Evolutionary conservation across 2,113 vertebrate species (phyloP), one percentile per base, ranked within the genome.

Genomic region (Cacatua alba): DNA sequence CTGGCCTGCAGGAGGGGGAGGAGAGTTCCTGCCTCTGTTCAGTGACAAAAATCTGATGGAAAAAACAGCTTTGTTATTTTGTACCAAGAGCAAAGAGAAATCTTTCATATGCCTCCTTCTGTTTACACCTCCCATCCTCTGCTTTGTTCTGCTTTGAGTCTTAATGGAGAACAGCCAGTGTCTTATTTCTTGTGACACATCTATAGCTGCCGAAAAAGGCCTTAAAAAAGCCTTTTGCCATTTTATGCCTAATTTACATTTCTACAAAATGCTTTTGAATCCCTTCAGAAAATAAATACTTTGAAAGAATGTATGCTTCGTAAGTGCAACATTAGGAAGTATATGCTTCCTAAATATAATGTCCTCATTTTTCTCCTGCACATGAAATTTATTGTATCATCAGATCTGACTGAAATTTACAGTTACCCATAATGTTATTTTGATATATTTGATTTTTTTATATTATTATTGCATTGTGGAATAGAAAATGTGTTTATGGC

Each of bases 371-470:
- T 96, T 93, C 80, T 96, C 74, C 65, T 55, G 41, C n/a, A 13
- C 65, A 28, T 43, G 52, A 79, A 92, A 94, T 94, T 70, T 76
- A 82, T 88, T 64, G 35, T 75, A 43, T 83, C 84, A 57, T 90
- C 89, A 74, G 49, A 82, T 87, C 82, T 92, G 90, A 96, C 96
- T 94, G 82, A 96, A 97, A 96, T 95, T 88, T 84, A 88, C 92
- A 63, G 79, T 88, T 89, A 95, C 60, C 51, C 80, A 35, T 90
- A 69, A 93, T 96, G 95, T 95, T 97, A 80, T 88, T 93, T 82
- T 80, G 62, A 88, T 93, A 37, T 53, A 90, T 82, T 82, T 72
- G 35, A 57, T 49, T 69, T 86, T 18, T 59, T 76, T 77, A 44
- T 59, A 23, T 59, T 59, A n/a, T 94, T 92, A 81, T 84, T 90